These are phyloP conservation scores for Chelon auratus DNA, from an alignment of 2,797 vertebrate species.

Conservation along the genomic window DNA sequence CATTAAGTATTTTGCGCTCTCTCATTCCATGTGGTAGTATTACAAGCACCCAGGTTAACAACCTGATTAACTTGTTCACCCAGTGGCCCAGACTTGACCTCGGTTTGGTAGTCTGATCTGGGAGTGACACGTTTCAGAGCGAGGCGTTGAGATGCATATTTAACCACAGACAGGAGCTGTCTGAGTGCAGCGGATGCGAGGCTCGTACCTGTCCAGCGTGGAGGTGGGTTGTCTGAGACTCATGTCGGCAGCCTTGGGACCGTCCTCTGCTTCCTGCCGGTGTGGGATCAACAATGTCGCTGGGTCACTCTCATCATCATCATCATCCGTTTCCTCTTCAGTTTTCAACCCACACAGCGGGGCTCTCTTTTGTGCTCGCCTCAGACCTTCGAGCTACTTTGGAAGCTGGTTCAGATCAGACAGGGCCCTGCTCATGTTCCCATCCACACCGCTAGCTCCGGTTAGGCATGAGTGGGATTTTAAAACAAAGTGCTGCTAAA, in stretches of 20 bases:
- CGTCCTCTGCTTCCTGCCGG: constrained; percentile 63
- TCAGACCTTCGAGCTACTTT: constrained; percentile 47
- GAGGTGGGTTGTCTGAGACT: constrained; percentile 84
- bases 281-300: constrained; percentile 64
- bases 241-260: constrained; percentile 78
- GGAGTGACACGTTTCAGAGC: neutral
- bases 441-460: constrained; percentile 36
- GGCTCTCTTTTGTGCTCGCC: constrained; percentile 47
- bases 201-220: constrained; percentile 85
- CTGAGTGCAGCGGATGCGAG: neutral
- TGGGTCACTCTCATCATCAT: constrained; percentile 46
- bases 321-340: constrained; percentile 48
- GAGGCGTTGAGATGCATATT: neutral
- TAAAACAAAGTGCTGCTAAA: constrained; percentile 33
- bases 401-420: constrained; percentile 54
- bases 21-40: neutral
- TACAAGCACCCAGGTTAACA: constrained; percentile 25
- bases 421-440: constrained; percentile 63
- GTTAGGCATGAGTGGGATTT: constrained; percentile 17
- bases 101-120: constrained; percentile 21
- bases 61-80: constrained; percentile 56
- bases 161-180: neutral
- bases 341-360: constrained; percentile 52
- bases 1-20: neutral
- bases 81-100: constrained; percentile 29